Evolutionary conservation across 2,797 vertebrate genomes (phyloP).

Genomic region (Eulemur rubriventer): DNA sequence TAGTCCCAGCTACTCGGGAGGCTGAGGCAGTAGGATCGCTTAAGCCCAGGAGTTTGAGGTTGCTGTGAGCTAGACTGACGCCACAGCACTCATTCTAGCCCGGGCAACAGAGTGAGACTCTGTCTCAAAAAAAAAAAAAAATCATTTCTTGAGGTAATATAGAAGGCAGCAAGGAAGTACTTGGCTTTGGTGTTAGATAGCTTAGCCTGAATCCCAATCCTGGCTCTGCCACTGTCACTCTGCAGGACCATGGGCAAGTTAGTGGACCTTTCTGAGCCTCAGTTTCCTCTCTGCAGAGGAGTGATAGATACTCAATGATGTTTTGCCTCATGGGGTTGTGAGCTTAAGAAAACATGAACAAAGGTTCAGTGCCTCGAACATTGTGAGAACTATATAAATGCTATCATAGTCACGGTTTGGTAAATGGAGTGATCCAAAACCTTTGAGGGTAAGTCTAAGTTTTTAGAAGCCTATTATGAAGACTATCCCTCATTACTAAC

Average conservation of each 20-base stretch:
- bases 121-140: too few species aligned
- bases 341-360: neutral
- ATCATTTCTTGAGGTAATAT: neutral
- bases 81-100: too few species aligned
- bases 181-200: neutral
- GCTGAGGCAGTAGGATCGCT: too few species aligned
- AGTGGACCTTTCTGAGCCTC: neutral
- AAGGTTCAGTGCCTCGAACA: neutral
- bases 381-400: neutral
- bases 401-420: neutral
- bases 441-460: neutral
- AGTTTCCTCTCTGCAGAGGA: neutral
- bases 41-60: too few species aligned
- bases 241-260: neutral
- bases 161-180: neutral
- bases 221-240: neutral
- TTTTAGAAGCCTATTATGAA: constrained; percentile 14
- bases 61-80: too few species aligned
- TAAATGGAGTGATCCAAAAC: neutral
- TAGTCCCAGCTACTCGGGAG: too few species aligned
- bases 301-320: neutral
- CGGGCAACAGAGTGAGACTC: too few species aligned
- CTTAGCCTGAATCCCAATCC: neutral
- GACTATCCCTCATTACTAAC: neutral
- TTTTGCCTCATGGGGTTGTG: neutral